Base-by-base conservation (phyloP, 1,140 invertebrate genomes). In the Lanistes nyassanus region DNA sequence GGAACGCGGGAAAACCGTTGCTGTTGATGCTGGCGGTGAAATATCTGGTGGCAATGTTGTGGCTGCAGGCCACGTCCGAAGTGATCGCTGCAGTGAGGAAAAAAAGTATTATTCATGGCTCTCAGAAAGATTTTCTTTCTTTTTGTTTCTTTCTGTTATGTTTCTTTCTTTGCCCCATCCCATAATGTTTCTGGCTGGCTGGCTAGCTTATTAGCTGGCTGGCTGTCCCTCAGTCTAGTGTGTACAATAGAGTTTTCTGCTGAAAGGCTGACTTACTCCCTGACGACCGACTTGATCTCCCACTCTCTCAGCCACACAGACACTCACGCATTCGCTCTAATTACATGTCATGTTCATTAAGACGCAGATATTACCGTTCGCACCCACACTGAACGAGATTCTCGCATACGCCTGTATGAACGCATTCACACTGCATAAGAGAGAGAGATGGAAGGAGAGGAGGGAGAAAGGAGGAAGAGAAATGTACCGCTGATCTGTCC, bases 1-100 rank as follows among this genome's bases (percentile, higher is more conserved):
- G 72, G 62, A 64, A 67, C 37, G 72, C 26, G 2, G 6, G 34
- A 23, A 66, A 74, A 4, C 31, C 9, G 62, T 67, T 66, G 72
- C 55, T 42, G 62, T 74, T 74, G 72, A 66, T 74, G 72, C 60
- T 74, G 60, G 72, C 60, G n/a, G 56, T 47, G 58, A 62, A 64
- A 23, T 53, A 74, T 2, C 7, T 42, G 26, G 55, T 58, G 42
- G 47, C 72, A 5, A 21, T 31, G 72, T 53, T 53, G 42, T 74
- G 72, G 47, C 72, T 74, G 72, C 72, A 74, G 60, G 36, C 55
- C 5, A 67, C 47, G 62, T 56, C 62, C 26, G 42, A 39, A 0
- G 60, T 66, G 23, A 74, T 6, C 2, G 2, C 72, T 74, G 58
- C 11, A n/a, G 37, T 21, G 55, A 4, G 55, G 23, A 42, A 47